Conservation (phyloP, 2,888 invertebrate species). For the Lumbricus terrestris region DNA sequence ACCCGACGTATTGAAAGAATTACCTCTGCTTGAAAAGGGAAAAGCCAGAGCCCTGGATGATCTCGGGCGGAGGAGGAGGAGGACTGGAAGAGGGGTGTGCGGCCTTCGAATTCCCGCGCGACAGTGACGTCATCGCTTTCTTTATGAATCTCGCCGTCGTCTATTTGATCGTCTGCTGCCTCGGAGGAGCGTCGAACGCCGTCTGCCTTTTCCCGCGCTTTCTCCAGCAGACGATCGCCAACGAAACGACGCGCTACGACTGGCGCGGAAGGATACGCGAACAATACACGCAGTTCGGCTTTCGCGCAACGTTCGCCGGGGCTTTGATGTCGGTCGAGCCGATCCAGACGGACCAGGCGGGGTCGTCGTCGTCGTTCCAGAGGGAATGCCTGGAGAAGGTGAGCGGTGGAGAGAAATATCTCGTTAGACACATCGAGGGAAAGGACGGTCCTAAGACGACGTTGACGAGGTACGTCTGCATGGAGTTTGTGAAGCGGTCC, state of each 20-base stretch:
- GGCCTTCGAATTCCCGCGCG: not conserved
- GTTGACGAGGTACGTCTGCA: constrained; percentile 21
- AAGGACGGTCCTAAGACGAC: not conserved
- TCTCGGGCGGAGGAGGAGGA: not conserved
- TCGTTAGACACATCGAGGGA: not conserved
- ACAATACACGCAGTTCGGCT: constrained; percentile 9
- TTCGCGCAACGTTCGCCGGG: not conserved
- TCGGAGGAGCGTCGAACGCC: not conserved
- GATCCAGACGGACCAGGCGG: not conserved
- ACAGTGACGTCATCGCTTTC: not conserved
- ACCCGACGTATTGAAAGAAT: not conserved
- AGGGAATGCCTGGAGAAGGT: constrained; percentile 3
- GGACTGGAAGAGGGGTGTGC: not conserved
- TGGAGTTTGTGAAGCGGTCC: constrained; percentile 32
- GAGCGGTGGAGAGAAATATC: not conserved
- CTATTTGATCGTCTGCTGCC: not conserved
- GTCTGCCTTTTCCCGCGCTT: constrained; percentile 17
- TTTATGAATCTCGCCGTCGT: constrained; percentile 8
- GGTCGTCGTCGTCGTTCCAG: not conserved
- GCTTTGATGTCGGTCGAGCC: not conserved
- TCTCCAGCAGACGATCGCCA: constrained; percentile 16
- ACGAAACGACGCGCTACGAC: not conserved
- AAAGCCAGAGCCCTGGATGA: not conserved
- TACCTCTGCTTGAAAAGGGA: not conserved
- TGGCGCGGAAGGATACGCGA: constrained; percentile 4